These are phyloP conservation scores for Calcarius lapponicus DNA, from an alignment of 2,797 vertebrate genomes.

Conservation along the genomic window DNA sequence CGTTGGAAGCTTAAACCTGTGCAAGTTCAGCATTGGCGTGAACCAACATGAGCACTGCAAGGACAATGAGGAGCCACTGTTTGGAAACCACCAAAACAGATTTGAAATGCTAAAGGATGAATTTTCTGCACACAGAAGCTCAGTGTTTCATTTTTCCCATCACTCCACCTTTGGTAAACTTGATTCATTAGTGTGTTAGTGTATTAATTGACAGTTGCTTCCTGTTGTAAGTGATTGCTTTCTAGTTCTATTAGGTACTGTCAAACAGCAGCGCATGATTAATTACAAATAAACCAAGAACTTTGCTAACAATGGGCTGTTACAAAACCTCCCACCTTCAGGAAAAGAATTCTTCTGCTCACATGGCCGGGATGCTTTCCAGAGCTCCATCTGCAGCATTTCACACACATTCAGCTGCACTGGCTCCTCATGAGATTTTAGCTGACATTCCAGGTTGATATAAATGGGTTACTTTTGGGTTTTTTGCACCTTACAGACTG, in stretches of 20 bases:
- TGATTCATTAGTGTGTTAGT: conserved; percentile 72
- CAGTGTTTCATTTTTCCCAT: background rate
- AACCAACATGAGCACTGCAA: background rate
- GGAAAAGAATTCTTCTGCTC: background rate
- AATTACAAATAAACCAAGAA: conserved; percentile 69
- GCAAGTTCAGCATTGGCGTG: background rate
- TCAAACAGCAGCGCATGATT: conserved; percentile 66
- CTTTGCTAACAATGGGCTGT: conserved; percentile 6
- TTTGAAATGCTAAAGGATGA: background rate
- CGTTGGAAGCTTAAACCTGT: background rate
- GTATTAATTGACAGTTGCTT: conserved; percentile 71
- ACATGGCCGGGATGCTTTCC: accelerated
- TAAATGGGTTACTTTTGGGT: background rate
- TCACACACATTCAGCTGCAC: background rate
- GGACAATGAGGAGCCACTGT: background rate
- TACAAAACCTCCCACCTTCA: conserved; percentile 8
- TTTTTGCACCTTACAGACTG: background rate
- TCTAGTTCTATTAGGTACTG: conserved; percentile 64
- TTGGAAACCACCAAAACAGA: background rate
- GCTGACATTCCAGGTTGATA: background rate
- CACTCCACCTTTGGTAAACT: conserved; percentile 55
- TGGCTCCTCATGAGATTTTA: background rate
- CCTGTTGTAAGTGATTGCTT: conserved; percentile 66
- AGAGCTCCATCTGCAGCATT: background rate
- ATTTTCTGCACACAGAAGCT: background rate